phyloP scores from a whole-genome alignment of 2,113 vertebrate genomes.

The Terrapene triunguis region DNA sequence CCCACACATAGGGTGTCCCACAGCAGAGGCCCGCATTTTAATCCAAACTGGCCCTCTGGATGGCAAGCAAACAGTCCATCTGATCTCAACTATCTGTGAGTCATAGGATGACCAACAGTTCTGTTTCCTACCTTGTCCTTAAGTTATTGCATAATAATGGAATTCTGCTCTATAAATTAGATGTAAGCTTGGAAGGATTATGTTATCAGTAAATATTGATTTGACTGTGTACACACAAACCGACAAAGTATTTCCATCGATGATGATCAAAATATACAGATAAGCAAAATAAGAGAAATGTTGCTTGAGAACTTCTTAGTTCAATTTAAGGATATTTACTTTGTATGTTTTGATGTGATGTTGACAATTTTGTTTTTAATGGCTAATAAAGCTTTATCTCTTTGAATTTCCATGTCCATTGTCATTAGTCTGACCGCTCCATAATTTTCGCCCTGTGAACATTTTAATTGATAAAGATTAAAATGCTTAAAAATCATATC shows the following conservation, averaged over 20 bases:
- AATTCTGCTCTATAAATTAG: not conserved
- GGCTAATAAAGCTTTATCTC: not conserved
- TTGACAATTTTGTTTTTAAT: not conserved
- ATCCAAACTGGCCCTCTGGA: not conserved
- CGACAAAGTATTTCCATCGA: not conserved
- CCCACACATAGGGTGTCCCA: not conserved
- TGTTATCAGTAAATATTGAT: not conserved
- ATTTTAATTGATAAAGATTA: too few relatives aligned
- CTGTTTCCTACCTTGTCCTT: not conserved
- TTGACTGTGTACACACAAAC: not conserved
- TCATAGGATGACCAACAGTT: not conserved
- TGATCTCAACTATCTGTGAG: not conserved
- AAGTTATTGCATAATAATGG: not conserved
- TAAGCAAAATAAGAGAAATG: not conserved
- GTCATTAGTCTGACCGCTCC: not conserved
- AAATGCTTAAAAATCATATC: not conserved
- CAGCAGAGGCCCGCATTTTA: not conserved
- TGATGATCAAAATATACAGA: not conserved
- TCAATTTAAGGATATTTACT: not conserved
- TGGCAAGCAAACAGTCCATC: not conserved
- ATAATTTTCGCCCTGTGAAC: not conserved
- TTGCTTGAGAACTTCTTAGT: not conserved
- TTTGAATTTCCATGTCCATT: not conserved
- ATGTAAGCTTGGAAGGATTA: not conserved
- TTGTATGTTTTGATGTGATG: too few relatives aligned